Conservation (phyloP, 2,797 vertebrate species). For the Xiphophorus birchmanni region DNA sequence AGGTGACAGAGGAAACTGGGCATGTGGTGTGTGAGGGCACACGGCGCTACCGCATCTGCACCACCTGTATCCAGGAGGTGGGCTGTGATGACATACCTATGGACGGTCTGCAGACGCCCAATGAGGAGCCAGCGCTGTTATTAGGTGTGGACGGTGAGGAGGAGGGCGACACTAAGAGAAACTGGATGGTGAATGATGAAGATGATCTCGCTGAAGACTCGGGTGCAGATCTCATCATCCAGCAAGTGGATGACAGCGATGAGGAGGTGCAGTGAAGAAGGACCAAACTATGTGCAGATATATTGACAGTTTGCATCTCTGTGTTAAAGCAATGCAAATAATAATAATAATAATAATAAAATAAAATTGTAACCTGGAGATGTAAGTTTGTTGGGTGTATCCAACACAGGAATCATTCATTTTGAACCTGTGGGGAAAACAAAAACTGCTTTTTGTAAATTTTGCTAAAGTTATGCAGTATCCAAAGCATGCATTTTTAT, state of each 20-base stretch:
- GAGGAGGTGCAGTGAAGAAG: conserved; percentile 84
- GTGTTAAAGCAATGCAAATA: conserved; percentile 61
- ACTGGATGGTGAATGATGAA: conserved; percentile 87
- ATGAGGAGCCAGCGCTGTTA: conserved; percentile 82
- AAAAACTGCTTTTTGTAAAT: conserved; percentile 49
- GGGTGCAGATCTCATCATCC: conserved; percentile 92
- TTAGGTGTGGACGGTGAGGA: conserved; percentile 87
- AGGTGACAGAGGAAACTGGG: conserved; percentile 91
- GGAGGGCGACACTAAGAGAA: conserved; percentile 86
- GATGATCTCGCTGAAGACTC: conserved; percentile 91
- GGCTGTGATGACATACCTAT: conserved; percentile 89
- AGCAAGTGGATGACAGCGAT: conserved; percentile 95
- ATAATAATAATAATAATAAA: conserved; percentile 36
- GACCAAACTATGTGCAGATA: conserved; percentile 52
- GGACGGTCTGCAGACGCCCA: conserved; percentile 72
- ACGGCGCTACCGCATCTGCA: conserved; percentile 92
- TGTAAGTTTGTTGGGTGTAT: conserved; percentile 48
- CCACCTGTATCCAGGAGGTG: conserved; percentile 90
- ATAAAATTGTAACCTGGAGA: conserved; percentile 33
- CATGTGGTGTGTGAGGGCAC: conserved; percentile 95
- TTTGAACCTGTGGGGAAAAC: conserved; percentile 44
- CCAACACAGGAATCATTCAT: conserved; percentile 22
- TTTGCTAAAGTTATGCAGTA: conserved; percentile 61
- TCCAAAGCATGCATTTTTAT: conserved; percentile 67
- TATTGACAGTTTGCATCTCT: conserved; percentile 3